These are phyloP conservation scores for Nephrotoma flavescens DNA, from an alignment of 2,888 invertebrate species.

Conservation along the genomic window DNA sequence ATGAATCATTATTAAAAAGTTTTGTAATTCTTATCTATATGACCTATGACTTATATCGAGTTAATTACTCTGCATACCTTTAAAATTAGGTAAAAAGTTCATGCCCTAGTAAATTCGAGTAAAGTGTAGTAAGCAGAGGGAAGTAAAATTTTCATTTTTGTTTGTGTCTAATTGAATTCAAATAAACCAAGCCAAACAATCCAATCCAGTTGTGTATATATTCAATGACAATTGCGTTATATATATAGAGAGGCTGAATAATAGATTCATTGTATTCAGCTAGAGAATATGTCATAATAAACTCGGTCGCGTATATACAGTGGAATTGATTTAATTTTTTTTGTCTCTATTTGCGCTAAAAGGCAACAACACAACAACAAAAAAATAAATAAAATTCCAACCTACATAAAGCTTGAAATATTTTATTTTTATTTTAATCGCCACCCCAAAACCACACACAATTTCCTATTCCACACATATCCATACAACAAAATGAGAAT, in stretches of 20 bases:
- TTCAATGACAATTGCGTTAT: neutral
- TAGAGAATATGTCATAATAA: neutral
- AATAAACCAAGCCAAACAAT: neutral
- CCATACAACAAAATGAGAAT: neutral
- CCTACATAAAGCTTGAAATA: neutral
- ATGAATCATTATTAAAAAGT: neutral
- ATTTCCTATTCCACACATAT: neutral
- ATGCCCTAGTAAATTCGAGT: neutral
- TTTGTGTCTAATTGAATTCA: neutral
- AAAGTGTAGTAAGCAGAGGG: too few relatives aligned
- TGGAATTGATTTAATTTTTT: neutral
- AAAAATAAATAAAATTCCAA: neutral
- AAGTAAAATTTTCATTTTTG: too few relatives aligned
- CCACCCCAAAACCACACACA: neutral
- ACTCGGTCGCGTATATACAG: neutral
- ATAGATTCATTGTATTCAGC: neutral
- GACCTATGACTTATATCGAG: neutral
- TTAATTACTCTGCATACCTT: neutral
- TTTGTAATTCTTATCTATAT: neutral
- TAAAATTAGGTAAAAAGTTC: neutral
- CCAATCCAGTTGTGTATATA: neutral
- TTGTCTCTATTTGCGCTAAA: neutral
- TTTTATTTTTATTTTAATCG: neutral
- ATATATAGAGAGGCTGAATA: neutral
- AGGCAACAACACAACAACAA: neutral